Conservation (phyloP, 2,888 invertebrate genomes). For the Orchestes rusci region DNA sequence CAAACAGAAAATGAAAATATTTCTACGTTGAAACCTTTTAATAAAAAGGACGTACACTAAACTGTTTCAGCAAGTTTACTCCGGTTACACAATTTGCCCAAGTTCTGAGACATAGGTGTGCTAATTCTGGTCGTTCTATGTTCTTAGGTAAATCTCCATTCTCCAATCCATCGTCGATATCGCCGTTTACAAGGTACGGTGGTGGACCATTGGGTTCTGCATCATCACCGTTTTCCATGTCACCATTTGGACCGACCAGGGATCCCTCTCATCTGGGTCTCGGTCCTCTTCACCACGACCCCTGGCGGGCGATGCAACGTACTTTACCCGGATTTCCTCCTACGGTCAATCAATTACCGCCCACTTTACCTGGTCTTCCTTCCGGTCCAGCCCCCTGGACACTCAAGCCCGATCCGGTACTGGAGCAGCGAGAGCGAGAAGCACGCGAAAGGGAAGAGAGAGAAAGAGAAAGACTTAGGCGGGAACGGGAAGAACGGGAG, state of each 20-base stretch:
- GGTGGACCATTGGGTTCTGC: slow-evolving; percentile 48
- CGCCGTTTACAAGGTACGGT: slow-evolving; percentile 71
- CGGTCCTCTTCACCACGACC: slow-evolving; percentile 55
- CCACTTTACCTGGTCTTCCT: slow-evolving; percentile 39
- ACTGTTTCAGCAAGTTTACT: too few relatives aligned
- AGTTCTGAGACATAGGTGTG: too few relatives aligned
- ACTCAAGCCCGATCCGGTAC: slow-evolving; percentile 58
- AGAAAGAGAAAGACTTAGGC: slow-evolving; percentile 51
- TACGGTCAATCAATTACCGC: slow-evolving; percentile 45
- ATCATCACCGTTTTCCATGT: slow-evolving; percentile 61
- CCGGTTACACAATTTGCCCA: too few relatives aligned
- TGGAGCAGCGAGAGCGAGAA: slow-evolving; percentile 51
- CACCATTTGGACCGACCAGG: slow-evolving; percentile 56
- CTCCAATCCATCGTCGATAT: slow-evolving; percentile 57
- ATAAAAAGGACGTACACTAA: too few relatives aligned
- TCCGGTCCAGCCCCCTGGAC: slow-evolving; percentile 52
- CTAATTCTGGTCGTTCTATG: too few relatives aligned
- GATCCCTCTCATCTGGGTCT: slow-evolving; percentile 33
- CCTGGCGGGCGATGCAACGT: slow-evolving; percentile 62
- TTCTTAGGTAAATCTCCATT: slow-evolving; percentile 35
- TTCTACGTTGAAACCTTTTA: too few relatives aligned
- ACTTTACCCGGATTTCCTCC: slow-evolving; percentile 48
- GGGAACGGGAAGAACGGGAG: slow-evolving; percentile 54
- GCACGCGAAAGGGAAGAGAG: slow-evolving; percentile 52
- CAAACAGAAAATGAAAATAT: too few relatives aligned